phyloP scores from a whole-genome alignment of 1,140 invertebrate species.

The Lasioglossum albipes region DNA sequence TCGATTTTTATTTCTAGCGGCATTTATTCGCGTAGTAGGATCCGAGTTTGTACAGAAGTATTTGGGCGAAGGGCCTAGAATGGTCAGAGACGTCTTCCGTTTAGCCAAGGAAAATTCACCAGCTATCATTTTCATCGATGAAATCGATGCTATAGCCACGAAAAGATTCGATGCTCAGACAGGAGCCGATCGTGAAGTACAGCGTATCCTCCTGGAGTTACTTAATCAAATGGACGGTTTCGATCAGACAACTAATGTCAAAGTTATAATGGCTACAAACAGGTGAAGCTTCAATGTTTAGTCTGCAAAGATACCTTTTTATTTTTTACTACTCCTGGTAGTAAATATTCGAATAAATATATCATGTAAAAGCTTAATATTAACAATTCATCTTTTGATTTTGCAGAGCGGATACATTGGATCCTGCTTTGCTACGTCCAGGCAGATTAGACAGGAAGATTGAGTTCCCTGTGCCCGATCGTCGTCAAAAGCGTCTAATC shows the following conservation, averaged over 20 bases:
- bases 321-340: too few relatives aligned
- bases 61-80: slow-evolving; percentile 98
- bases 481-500: slow-evolving; percentile 97
- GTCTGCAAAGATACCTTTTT: not conserved
- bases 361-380: not conserved
- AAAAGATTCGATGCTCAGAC: slow-evolving; percentile 99
- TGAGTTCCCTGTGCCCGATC: slow-evolving; percentile 98
- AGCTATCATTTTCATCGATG: slow-evolving; percentile 99
- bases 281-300: slow-evolving; percentile 65
- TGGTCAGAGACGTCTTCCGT: slow-evolving; percentile 99
- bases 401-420: slow-evolving; percentile 94
- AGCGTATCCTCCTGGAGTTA: slow-evolving; percentile 97
- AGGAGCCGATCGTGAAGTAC: slow-evolving; percentile 99
- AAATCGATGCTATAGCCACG: slow-evolving; percentile 99
- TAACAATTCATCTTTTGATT: slow-evolving; percentile 38
- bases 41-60: slow-evolving; percentile 99
- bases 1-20: slow-evolving; percentile 83
- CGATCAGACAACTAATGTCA: slow-evolving; percentile 99
- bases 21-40: slow-evolving; percentile 98
- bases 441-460: slow-evolving; percentile 99
- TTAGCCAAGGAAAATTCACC: slow-evolving; percentile 99
- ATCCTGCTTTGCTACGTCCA: slow-evolving; percentile 97
- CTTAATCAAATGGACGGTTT: slow-evolving; percentile 99
- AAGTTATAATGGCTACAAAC: slow-evolving; percentile 99
- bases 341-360: not conserved